Evolutionary conservation across 1,140 invertebrate species (phyloP).

Genomic region (Pomacea maculata): DNA sequence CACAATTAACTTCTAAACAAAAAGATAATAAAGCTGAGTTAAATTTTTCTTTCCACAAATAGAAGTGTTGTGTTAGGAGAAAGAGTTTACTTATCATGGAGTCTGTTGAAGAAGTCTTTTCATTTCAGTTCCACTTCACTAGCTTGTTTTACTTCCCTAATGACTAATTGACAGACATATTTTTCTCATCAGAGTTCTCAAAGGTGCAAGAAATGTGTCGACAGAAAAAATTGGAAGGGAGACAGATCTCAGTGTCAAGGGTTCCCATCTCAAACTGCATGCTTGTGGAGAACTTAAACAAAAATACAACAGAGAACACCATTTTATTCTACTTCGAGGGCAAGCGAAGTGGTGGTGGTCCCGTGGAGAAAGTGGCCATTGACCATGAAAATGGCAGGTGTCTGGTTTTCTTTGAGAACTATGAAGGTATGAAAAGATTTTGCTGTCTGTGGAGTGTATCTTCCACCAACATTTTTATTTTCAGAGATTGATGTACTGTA

Average conservation of each 20-base stretch:
- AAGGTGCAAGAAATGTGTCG: constrained; percentile 27
- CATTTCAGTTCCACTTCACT: too few species aligned
- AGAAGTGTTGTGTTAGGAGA: too few species aligned
- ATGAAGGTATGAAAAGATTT: constrained; percentile 23
- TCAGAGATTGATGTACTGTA: too few species aligned
- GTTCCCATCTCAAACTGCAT: constrained; percentile 37
- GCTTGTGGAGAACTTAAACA: constrained; percentile 25
- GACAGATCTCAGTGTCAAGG: constrained; percentile 21
- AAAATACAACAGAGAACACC: constrained; percentile 29
- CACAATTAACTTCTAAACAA: too few species aligned
- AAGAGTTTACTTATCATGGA: too few species aligned
- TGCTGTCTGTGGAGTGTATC: too few species aligned
- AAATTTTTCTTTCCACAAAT: too few species aligned
- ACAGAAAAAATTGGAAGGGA: constrained; percentile 30
- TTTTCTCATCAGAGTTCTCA: constrained; percentile 24
- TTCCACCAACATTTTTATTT: too few species aligned
- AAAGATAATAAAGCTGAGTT: too few species aligned
- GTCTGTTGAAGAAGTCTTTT: too few species aligned
- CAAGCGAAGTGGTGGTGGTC: constrained; percentile 24
- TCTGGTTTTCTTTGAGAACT: constrained; percentile 36
- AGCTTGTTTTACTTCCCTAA: too few species aligned
- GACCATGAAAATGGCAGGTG: constrained; percentile 22
- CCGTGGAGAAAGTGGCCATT: constrained; percentile 25
- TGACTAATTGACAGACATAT: too few species aligned
- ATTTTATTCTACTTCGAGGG: constrained; percentile 43